Evolutionary conservation across 2,888 invertebrate genomes (phyloP).

Genomic region (Melangyna quadrimaculata): DNA sequence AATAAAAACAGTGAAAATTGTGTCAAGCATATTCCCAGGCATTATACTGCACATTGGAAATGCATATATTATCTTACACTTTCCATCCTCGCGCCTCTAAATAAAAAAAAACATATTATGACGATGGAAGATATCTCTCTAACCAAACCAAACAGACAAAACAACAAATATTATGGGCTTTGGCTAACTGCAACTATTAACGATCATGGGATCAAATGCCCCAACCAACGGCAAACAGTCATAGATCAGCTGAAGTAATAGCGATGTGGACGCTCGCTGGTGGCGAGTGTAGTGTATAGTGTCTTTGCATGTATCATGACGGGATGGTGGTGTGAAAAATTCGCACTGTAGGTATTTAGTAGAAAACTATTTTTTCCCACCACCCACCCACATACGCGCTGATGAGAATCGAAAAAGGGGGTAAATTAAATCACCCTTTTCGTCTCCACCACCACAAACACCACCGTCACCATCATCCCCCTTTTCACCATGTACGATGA

Average conservation of each 20-base stretch:
- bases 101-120: background rate
- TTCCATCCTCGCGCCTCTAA: slow-evolving; percentile 35
- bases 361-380: slow-evolving; percentile 59
- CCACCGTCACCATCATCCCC: background rate
- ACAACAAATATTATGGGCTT: slow-evolving; percentile 16
- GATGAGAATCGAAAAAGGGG: slow-evolving; percentile 11
- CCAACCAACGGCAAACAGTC: slow-evolving; percentile 23
- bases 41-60: slow-evolving; percentile 54
- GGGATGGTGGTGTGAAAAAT: slow-evolving; percentile 56
- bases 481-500: slow-evolving; percentile 37
- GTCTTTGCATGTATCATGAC: background rate
- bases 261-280: no score
- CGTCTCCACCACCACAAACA: no score
- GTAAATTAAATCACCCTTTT: background rate
- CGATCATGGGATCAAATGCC: slow-evolving; percentile 53
- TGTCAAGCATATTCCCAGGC: slow-evolving; percentile 71
- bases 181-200: slow-evolving; percentile 52
- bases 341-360: slow-evolving; percentile 44
- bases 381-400: slow-evolving; percentile 42
- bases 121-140: background rate
- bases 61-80: slow-evolving; percentile 47
- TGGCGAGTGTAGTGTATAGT: background rate
- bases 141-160: background rate
- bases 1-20: slow-evolving; percentile 49
- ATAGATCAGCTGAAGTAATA: slow-evolving; percentile 41